Evolutionary conservation across 2,797 vertebrate genomes (phyloP).

Genomic region (Lophius americanus): DNA sequence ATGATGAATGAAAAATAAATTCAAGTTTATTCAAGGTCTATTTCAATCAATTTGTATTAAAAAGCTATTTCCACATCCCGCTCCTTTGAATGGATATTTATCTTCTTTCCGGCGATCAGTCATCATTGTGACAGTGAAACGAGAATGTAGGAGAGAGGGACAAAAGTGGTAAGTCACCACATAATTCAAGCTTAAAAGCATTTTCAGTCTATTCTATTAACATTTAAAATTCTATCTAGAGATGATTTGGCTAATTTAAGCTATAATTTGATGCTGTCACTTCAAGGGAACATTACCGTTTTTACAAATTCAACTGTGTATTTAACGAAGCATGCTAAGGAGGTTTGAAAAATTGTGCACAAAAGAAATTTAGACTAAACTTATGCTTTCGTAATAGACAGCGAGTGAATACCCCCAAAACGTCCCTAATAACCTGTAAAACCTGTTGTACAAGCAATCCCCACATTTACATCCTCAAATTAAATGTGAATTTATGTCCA

Average conservation of each 20-base stretch:
- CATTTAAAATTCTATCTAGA: too few species aligned
- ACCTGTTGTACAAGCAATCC: too few species aligned
- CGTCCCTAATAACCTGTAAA: too few species aligned
- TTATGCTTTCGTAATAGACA: too few species aligned
- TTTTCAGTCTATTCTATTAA: too few species aligned
- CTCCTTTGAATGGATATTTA: slow-evolving; percentile 23
- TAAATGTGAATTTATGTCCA: too few species aligned
- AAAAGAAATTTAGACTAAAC: slow-evolving; percentile 39
- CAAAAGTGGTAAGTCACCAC: slow-evolving; percentile 2
- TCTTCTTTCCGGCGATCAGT: slow-evolving; percentile 6
- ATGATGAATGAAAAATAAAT: slow-evolving; percentile 44
- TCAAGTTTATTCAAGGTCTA: slow-evolving; percentile 32
- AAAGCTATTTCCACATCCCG: slow-evolving; percentile 8
- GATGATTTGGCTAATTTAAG: slow-evolving; percentile 16
- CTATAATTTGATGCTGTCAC: slow-evolving; percentile 21
- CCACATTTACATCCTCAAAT: too few species aligned
- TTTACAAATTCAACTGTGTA: slow-evolving; percentile 10
- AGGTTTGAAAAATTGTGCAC: slow-evolving; percentile 66
- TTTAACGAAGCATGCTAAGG: slow-evolving; percentile 20
- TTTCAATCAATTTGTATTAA: slow-evolving; percentile 28
- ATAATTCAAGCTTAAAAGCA: background rate
- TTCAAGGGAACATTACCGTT: slow-evolving; percentile 24
- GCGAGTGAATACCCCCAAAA: too few species aligned
- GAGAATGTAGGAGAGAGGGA: background rate
- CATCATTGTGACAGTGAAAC: slow-evolving; percentile 16